These are phyloP conservation scores for Drosophila borealis DNA, from an alignment of 2,888 invertebrate genomes.

Conservation along the genomic window DNA sequence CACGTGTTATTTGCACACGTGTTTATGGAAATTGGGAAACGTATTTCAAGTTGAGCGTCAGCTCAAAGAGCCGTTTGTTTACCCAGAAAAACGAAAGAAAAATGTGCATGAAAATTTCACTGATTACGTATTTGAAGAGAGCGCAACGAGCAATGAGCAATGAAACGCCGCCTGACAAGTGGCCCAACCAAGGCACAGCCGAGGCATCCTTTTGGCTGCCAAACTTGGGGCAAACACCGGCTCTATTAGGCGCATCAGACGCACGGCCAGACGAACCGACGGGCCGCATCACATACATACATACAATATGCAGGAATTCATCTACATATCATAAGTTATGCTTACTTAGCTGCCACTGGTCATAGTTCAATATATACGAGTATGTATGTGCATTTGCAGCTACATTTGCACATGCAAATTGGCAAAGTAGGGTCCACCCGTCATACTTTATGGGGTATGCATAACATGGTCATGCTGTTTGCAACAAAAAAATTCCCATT, in stretches of 20 bases:
- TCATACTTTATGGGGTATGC: slow-evolving; percentile 7
- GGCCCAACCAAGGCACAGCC: slow-evolving; percentile 15
- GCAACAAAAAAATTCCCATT: neutral
- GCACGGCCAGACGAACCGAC: slow-evolving; percentile 49
- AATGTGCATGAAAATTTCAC: slow-evolving; percentile 74
- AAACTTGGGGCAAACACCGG: slow-evolving; percentile 69
- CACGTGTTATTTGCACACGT: slow-evolving; percentile 83
- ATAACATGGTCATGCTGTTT: neutral
- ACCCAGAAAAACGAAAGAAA: slow-evolving; percentile 51
- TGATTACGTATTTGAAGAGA: slow-evolving; percentile 75
- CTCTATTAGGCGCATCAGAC: slow-evolving; percentile 75
- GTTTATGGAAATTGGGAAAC: slow-evolving; percentile 81
- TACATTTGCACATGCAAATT: slow-evolving; percentile 54
- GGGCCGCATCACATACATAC: neutral
- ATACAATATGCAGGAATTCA: neutral
- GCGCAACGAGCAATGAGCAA: slow-evolving; percentile 23
- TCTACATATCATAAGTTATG: slow-evolving; percentile 46
- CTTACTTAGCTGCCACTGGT: slow-evolving; percentile 47
- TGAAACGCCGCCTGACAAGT: slow-evolving; percentile 21
- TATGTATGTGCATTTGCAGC: slow-evolving; percentile 34
- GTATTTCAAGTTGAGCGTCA: slow-evolving; percentile 72
- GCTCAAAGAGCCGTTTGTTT: slow-evolving; percentile 69
- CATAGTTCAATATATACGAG: slow-evolving; percentile 35
- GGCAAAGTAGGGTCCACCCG: neutral
- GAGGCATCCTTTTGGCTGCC: slow-evolving; percentile 1